Evolutionary conservation across 2,888 invertebrate species (phyloP).

Genomic region (Liopterus haemorrhoidalis): DNA sequence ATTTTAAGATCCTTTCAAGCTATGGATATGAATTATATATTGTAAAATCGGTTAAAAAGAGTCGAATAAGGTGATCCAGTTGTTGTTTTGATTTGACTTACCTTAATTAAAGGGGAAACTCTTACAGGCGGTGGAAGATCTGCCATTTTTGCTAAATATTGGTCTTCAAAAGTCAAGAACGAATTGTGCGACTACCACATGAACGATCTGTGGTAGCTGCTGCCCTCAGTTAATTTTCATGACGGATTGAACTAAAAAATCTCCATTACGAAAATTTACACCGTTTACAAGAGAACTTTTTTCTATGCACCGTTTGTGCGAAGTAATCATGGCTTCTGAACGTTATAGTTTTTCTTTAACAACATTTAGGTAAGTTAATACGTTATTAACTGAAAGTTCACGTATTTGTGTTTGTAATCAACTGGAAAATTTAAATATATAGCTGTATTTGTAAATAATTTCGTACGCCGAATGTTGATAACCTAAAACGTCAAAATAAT

Average conservation of each 20-base stretch:
- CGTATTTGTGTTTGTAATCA: conserved; percentile 4
- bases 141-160: conserved; percentile 38
- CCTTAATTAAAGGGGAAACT: conserved; percentile 77
- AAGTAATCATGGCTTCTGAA: conserved; percentile 85
- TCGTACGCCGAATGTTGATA: conserved; percentile 18
- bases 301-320: conserved; percentile 45
- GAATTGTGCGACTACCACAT: background rate
- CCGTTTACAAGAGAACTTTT: too few relatives aligned
- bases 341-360: conserved; percentile 95
- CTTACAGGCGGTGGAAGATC: conserved; percentile 61
- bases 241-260: conserved; percentile 10
- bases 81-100: conserved; percentile 40
- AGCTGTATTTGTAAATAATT: conserved; percentile 2
- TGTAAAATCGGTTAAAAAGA: conserved; percentile 2
- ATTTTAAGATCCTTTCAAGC: background rate
- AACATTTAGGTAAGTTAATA: conserved; percentile 62
- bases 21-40: background rate
- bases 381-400: conserved; percentile 24
- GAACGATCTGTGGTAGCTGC: too few relatives aligned
- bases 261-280: background rate
- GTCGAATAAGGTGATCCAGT: background rate
- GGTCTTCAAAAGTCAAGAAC: conserved; percentile 10
- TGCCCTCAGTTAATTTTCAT: conserved; percentile 1
- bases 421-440: conserved; percentile 2
- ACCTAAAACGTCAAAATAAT: conserved; percentile 23